Percentiles rank a stretch among this genome's conserved stretches.
phyloP scores from a whole-genome alignment of 2,113 vertebrate genomes.

The Peucedramus taeniatus region DNA sequence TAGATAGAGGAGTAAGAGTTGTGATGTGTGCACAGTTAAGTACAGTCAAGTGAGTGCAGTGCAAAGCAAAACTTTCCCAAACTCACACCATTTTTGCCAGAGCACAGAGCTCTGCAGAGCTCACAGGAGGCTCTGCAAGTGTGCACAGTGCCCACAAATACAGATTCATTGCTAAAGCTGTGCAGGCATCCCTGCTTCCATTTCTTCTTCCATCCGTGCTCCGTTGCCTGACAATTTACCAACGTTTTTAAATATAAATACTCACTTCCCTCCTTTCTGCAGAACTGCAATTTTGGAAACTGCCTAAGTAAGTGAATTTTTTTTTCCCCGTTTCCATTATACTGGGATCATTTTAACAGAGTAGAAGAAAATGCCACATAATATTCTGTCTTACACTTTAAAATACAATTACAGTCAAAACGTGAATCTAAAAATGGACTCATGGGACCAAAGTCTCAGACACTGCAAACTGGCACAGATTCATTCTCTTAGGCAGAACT shows the following conservation, averaged over 20 bases:
- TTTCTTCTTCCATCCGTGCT: not conserved
- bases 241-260: not conserved
- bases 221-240: not conserved
- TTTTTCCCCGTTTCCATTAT: not conserved
- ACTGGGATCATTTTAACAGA: not conserved
- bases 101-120: no score
- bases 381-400: conserved; percentile 4
- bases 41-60: not conserved
- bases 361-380: conserved; percentile 18
- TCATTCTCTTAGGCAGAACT: not conserved
- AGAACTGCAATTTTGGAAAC: conserved; percentile 10
- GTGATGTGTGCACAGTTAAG: not conserved
- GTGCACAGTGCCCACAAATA: not conserved
- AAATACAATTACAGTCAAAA: conserved; percentile 29
- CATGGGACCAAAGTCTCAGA: not conserved
- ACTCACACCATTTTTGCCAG: not conserved
- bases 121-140: not conserved
- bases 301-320: not conserved
- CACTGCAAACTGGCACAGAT: not conserved
- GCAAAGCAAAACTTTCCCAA: not conserved
- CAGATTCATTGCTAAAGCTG: not conserved
- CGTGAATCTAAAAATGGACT: not conserved
- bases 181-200: not conserved
- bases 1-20: not conserved
- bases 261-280: not conserved